Evolutionary conservation across 2,888 invertebrate species (phyloP).

Genomic region (Xylophagus ater): DNA sequence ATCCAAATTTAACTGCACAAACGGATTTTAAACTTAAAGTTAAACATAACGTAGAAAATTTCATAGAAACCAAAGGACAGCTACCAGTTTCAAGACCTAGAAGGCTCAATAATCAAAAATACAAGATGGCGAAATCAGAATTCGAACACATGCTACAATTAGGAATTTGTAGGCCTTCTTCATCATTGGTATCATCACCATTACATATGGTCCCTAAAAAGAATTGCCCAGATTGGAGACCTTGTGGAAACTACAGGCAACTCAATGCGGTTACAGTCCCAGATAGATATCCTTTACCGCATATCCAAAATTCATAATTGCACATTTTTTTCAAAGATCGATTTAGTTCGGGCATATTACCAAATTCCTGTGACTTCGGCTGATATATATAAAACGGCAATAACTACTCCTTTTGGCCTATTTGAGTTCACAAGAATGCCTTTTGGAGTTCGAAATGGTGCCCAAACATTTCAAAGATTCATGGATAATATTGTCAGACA

Average conservation of each 20-base stretch:
- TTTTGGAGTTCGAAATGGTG: constrained; percentile 24
- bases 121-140: constrained; percentile 16
- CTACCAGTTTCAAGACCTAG: constrained; percentile 8
- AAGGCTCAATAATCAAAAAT: constrained; percentile 14
- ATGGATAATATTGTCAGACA: constrained; percentile 2
- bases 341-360: constrained; percentile 9
- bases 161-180: constrained; percentile 12
- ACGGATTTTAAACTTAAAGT: neutral
- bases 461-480: constrained; percentile 12
- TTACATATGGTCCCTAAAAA: constrained; percentile 15
- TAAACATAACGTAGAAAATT: constrained; percentile 9
- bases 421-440: constrained; percentile 27
- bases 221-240: constrained; percentile 17
- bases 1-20: neutral
- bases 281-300: constrained; percentile 3
- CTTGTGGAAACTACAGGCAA: constrained; percentile 22
- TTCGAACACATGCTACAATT: constrained; percentile 10
- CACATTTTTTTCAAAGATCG: constrained; percentile 8
- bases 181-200: constrained; percentile 10
- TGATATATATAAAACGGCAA: constrained; percentile 3
- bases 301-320: constrained; percentile 4
- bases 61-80: constrained; percentile 18
- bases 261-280: neutral
- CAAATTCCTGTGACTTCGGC: constrained; percentile 4
- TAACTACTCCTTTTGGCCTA: constrained; percentile 8